Base-by-base conservation (phyloP, 1,140 invertebrate genomes). In the Rhagoletis pomonella region DNA sequence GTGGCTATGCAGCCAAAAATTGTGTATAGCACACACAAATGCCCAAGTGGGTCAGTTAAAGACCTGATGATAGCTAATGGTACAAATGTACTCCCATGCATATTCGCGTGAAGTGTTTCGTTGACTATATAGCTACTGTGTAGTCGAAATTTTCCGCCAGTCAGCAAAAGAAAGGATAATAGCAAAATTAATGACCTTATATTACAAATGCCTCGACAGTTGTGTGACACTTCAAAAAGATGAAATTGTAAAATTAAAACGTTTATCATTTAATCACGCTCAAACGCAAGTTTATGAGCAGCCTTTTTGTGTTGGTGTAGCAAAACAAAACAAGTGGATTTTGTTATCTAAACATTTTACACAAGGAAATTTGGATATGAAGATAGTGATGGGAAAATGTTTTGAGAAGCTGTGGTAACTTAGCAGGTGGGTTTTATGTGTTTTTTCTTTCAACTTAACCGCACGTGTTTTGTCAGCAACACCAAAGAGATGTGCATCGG, bases 181-280 rank as follows among this genome's bases (percentile, higher is more conserved):
- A 29, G 29, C 29, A 29, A 29, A 29, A 29, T 29, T 29, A 29
- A 29, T 29, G 29, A 29, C 29, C 29, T 29, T 29, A 29, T 29
- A 29, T 29, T 29, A 29, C 29, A 29, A 29, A 29, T 29, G 29
- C 29, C 29, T 29, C 29, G 29, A 29, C 29, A 29, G 29, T 29
- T 29, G 29, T 29, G 29, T 29, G 29, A 29, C 29, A 29, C 29
- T 29, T 29, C 29, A 29, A 29, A 29, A 29, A 0, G 29, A 29
- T 29, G 29, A 29, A 29, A 29, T 29, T 29, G 73, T 81, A 6
- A 73, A 44, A 73, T 73, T 73, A 44, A 44, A 44, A 73, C 47
- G 73, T 81, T 81, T 58, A 55, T 17, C 73, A 81, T 81, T 81
- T 55, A 81, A 81, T 81, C 73, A 55, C 55, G 73, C 50, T 55